A percentile compares a stretch with the other conserved stretches of the same genome.
phyloP scores from a whole-genome alignment of 2,113 vertebrate species.

The Lanius collurio region DNA sequence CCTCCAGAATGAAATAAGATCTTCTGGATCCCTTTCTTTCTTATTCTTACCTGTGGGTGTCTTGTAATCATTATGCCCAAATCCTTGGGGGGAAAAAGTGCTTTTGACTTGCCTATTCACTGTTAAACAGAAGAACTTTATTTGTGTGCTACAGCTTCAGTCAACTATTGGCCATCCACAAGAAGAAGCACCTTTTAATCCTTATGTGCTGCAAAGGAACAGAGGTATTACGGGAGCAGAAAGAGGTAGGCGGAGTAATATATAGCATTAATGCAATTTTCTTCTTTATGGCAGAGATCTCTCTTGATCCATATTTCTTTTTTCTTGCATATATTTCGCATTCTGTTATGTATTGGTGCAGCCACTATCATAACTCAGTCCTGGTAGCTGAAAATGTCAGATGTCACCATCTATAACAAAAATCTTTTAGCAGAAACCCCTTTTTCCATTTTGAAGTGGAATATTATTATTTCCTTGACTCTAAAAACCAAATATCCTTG shows the following conservation, averaged over 20 bases:
- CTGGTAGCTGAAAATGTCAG: not conserved
- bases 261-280: not conserved
- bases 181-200: conserved; percentile 65
- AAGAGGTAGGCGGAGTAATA: conserved; percentile 42
- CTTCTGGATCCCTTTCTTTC: not conserved
- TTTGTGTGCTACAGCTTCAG: conserved; percentile 50
- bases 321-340: not conserved
- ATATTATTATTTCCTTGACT: not conserved
- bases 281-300: not conserved
- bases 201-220: conserved; percentile 50
- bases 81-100: not conserved
- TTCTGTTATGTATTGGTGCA: not conserved
- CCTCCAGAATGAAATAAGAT: not conserved
- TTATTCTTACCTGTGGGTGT: not conserved
- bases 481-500: not conserved
- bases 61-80: not conserved
- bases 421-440: not conserved
- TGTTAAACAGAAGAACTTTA: not conserved
- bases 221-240: conserved; percentile 19
- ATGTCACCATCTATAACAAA: not conserved
- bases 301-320: not conserved
- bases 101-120: not conserved
- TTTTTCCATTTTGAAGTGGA: not conserved
- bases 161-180: not conserved
- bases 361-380: not conserved